Conservation (phyloP, 2,797 vertebrate genomes). For the Rachycentron canadum region DNA sequence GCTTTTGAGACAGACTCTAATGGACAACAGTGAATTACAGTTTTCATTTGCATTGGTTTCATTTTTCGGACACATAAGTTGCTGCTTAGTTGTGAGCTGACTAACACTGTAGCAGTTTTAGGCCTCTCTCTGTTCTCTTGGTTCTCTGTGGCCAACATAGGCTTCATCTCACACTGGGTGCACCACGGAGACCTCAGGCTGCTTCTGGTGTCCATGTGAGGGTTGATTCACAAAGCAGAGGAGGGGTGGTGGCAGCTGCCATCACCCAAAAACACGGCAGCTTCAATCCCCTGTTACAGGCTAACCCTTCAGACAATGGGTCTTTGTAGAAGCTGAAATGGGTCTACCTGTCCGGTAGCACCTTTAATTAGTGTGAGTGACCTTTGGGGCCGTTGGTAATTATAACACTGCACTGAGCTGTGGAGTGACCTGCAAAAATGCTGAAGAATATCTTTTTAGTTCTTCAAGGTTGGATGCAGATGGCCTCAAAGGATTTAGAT, state of each 20-base stretch:
- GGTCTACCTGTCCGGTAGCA: conserved; percentile 68
- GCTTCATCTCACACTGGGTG: conserved; percentile 7
- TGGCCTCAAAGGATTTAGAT: neutral
- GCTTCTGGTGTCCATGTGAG: conserved; percentile 5
- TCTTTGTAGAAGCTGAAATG: conserved; percentile 63
- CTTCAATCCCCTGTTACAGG: conserved; percentile 40
- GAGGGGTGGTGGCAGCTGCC: conserved; percentile 48
- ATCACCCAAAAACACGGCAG: conserved; percentile 37
- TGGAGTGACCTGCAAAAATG: conserved; percentile 46
- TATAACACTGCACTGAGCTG: conserved; percentile 64
- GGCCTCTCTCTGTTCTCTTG: conserved; percentile 5
- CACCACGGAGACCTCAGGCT: neutral
- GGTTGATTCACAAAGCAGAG: conserved; percentile 1
- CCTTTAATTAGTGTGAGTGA: conserved; percentile 74
- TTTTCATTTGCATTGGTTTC: no score
- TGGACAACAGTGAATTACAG: no score
- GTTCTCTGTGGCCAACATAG: conserved; percentile 16
- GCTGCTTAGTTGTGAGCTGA: no score
- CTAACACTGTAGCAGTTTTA: neutral
- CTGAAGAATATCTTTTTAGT: neutral
- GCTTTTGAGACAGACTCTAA: no score
- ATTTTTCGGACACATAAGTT: no score
- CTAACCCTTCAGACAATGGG: conserved; percentile 54
- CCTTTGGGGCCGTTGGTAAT: conserved; percentile 66
- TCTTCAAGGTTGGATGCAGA: conserved; percentile 2